Evolutionary conservation across 2,888 invertebrate species (phyloP), one percentile per base, ranked within the genome.

Genomic region (Rhagium mordax): DNA sequence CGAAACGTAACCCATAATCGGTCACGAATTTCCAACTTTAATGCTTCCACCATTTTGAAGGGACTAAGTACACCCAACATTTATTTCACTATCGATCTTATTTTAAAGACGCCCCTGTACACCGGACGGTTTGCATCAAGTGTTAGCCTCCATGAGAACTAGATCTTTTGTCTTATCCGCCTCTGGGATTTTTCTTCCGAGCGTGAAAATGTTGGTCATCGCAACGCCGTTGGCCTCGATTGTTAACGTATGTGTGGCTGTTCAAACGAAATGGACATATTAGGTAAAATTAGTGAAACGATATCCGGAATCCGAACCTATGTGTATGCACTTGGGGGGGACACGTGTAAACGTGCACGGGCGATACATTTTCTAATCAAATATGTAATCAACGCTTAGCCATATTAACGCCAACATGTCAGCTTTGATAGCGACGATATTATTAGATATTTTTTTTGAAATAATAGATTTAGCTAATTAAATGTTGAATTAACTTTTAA

Each of bases 221-320:
- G 59, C n/a, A 68, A 18, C 21, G 47, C 27, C 49, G 48, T 47
- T 51, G 72, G 64, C 72, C 68, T 69, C 64, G 68, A 69, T 67
- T 51, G 68, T 57, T 49, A 68, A 66, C 66, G 18, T 51, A 60
- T 66, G 51, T 51, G 16, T 51, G 60, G 71, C 48, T 29, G 64
- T 27, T 53, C 59, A 51, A 51, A 60, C 61, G 59, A 71, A 66
- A 51, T 24, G 27, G 66, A 71, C 66, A 66, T 66, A 71, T 71
- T 71, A 61, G 66, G 71, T 53, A 71, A 61, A 66, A 16, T 18
- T 51, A 51, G 51, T 51, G 18, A 69, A 61, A 71, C 68, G 8
- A 57, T 55, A 69, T 64, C 72, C 72, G 72, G 72, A 15, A 59
- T 60, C 41, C 4, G 41, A 41, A 13, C 3, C 13, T 13, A 13